Percentiles rank a stretch among this genome's conserved stretches.
These are phyloP conservation scores for Nannoperca australis DNA, from an alignment of 2,797 vertebrate species.

Conservation along the genomic window DNA sequence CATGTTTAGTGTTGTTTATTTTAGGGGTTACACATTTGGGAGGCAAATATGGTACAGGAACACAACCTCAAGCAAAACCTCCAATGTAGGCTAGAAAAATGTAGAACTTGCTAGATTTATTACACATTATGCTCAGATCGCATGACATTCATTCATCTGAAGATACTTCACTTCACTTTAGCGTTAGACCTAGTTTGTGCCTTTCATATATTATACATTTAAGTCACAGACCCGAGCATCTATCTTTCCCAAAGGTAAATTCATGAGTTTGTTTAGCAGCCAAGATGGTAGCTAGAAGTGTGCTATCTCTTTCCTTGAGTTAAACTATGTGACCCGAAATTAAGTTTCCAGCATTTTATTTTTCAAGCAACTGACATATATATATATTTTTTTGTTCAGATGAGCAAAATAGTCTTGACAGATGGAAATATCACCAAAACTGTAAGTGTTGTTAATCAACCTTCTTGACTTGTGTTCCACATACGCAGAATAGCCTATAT, in stretches of 20 bases:
- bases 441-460: neutral
- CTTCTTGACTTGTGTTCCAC: neutral
- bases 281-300: neutral
- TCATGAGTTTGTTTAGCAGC: no score
- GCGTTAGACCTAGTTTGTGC: neutral
- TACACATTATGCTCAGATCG: neutral
- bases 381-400: neutral
- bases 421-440: neutral
- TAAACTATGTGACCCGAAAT: neutral
- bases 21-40: conserved; percentile 5
- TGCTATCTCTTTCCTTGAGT: neutral
- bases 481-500: conserved; percentile 10
- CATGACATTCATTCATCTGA: neutral
- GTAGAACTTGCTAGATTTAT: neutral
- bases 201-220: neutral
- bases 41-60: conserved; percentile 9
- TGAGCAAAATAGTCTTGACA: neutral
- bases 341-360: no score
- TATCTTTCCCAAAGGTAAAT: neutral
- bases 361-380: neutral
- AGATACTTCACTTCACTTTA: neutral
- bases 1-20: conserved; percentile 73
- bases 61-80: neutral
- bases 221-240: neutral
- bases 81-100: neutral